Percentiles rank a stretch among this genome's conserved stretches.
phyloP scores from a whole-genome alignment of 2,888 invertebrate genomes.

The Eulithis prunata region DNA sequence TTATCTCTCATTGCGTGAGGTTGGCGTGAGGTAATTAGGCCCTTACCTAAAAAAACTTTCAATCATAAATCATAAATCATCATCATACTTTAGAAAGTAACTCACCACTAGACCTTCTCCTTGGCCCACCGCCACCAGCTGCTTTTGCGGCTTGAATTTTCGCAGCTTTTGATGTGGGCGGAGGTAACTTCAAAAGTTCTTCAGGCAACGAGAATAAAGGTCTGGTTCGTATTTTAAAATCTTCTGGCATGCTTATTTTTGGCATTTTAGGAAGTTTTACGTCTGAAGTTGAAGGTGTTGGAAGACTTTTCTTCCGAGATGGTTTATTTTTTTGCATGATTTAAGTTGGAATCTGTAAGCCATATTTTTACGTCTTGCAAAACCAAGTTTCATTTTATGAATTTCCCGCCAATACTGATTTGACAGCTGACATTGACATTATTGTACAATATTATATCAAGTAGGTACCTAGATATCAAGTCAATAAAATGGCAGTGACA shows the following conservation, averaged over 20 bases:
- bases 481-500: background rate
- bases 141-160: conserved; percentile 60
- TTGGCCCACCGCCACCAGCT: conserved; percentile 44
- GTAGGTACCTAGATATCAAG: background rate
- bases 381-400: background rate
- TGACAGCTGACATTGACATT: background rate
- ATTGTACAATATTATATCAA: background rate
- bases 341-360: background rate
- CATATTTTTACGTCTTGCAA: background rate
- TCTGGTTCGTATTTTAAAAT: conserved; percentile 82
- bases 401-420: conserved; percentile 1
- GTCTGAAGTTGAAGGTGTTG: conserved; percentile 72
- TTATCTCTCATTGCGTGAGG: background rate
- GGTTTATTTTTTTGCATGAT: conserved; percentile 57
- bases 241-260: conserved; percentile 81
- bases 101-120: conserved; percentile 69
- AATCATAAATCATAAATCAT: no score
- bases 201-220: conserved; percentile 87
- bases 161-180: conserved; percentile 65
- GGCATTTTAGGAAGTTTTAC: conserved; percentile 82
- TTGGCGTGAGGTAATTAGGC: no score
- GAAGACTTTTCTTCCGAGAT: conserved; percentile 73
- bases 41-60: no score
- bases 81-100: background rate
- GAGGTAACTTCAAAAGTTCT: conserved; percentile 81